These are phyloP conservation scores for Mesoligia furuncula DNA, from an alignment of 2,888 invertebrate genomes.

Conservation along the genomic window DNA sequence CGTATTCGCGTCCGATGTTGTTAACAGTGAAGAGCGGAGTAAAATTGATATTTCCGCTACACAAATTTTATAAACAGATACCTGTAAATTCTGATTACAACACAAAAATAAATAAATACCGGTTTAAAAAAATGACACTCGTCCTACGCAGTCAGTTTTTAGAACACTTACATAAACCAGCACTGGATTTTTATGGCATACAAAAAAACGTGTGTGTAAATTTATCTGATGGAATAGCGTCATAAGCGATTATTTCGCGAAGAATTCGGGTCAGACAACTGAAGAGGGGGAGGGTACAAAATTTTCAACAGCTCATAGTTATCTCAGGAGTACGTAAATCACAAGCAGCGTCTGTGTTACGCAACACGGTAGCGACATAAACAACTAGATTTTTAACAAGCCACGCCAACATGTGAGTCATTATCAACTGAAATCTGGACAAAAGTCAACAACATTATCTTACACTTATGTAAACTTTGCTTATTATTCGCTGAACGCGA, in stretches of 20 bases:
- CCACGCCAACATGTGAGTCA: constrained; percentile 67
- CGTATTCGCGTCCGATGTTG: constrained; percentile 64
- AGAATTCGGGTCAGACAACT: constrained; percentile 68
- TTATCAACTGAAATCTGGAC: constrained; percentile 65
- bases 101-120: constrained; percentile 72
- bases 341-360: constrained; percentile 71
- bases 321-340: constrained; percentile 74
- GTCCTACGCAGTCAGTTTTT: constrained; percentile 77
- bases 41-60: constrained; percentile 49
- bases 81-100: constrained; percentile 38
- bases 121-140: constrained; percentile 73
- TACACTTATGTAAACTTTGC: constrained; percentile 66
- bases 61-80: constrained; percentile 59
- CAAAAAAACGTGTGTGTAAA: constrained; percentile 73
- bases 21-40: constrained; percentile 57
- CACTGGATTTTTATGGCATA: constrained; percentile 70
- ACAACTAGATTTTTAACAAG: constrained; percentile 67
- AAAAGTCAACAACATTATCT: constrained; percentile 66
- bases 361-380: constrained; percentile 71
- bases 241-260: constrained; percentile 69
- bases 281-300: constrained; percentile 62
- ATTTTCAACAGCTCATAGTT: constrained; percentile 68
- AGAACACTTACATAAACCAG: constrained; percentile 79
- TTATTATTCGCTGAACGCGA: constrained; percentile 65
- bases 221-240: constrained; percentile 72